Evolutionary conservation across 2,113 vertebrate genomes (phyloP).

Genomic region (Gymnogyps californianus): DNA sequence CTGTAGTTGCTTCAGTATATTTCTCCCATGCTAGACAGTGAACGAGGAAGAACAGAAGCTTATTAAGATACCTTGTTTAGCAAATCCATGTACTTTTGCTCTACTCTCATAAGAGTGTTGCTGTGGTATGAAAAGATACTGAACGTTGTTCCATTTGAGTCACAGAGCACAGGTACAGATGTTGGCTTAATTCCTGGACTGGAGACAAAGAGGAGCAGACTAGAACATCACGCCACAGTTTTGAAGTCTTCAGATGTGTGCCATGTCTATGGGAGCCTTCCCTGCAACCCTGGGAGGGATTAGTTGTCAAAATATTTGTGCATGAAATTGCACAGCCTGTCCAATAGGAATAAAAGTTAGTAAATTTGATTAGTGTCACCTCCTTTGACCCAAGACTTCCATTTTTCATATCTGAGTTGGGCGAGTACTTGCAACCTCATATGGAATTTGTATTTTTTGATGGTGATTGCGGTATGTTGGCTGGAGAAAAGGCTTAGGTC

Average conservation of each 20-base stretch:
- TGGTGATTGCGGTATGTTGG: not conserved
- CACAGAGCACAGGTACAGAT: rapidly evolving
- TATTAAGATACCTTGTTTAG: not conserved
- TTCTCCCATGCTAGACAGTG: not conserved
- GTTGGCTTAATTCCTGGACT: not conserved
- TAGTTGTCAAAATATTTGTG: not conserved
- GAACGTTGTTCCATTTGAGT: not conserved
- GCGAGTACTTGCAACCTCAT: not conserved
- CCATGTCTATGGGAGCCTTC: not conserved
- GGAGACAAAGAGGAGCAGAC: not conserved
- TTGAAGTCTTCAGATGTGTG: not conserved
- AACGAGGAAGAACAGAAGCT: not conserved
- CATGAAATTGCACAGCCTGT: not conserved
- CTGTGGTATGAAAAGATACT: not conserved
- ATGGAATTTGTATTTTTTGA: not conserved
- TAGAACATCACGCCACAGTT: not conserved
- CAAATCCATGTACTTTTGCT: not conserved
- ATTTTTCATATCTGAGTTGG: not conserved
- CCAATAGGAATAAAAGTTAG: not conserved
- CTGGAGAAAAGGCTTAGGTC: not conserved
- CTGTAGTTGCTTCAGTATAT: not conserved
- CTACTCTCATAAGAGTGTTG: not conserved
- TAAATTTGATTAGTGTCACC: too few relatives aligned
- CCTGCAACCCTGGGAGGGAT: not conserved
- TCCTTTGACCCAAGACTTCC: not conserved